Evolutionary conservation across 1,140 invertebrate genomes (phyloP), one percentile per base, ranked within the genome.

Genomic region (Panonychus citri): DNA sequence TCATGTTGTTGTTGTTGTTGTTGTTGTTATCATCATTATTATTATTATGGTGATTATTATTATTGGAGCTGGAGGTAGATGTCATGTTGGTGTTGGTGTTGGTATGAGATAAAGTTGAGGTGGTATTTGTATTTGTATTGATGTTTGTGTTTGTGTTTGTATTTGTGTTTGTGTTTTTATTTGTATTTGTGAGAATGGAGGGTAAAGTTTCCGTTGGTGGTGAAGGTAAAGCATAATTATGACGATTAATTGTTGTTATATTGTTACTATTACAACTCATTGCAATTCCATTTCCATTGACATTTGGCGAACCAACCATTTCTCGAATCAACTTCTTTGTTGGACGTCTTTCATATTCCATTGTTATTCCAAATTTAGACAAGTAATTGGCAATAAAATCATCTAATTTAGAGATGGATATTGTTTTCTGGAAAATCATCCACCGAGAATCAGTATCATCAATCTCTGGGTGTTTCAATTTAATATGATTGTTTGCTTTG

Each of bases 401-500:
- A 55, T 55, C 54, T 21, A 55, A 34, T 55, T 55, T 55, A 17
- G 54, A 17, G 13, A 55, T 55, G 5, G 54, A 43, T 13, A 48
- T 48, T 48, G 54, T 55, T 43, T 55, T 55, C 28, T 55, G 54
- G 39, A 46, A 55, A 13, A 55, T 27, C 7, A 26, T 3, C 54
- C 54, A 55, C 3, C 54, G 39, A 17, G 54, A 26, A 17, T 55
- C 54, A 27, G 34, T 43, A 21, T 55, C 54, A 43, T 55, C 54
- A 13, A 55, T 27, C 24, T 43, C 43, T 19, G 54, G 54, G 25
- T 55, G 54, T 55, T 55, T 55, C 21, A 24, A 24, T 34, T 55
- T 43, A 26, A 55, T 55, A 46, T 55, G 54, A 55, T 34, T 55
- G 26, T 43, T 30, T 19, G 54, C 54, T 55, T 55, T 55, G 25